A percentile compares a stretch with the other conserved stretches of the same genome.
These are phyloP conservation scores for Zootermopsis nevadensis DNA, from an alignment of 2,888 invertebrate genomes.

Conservation along the genomic window DNA sequence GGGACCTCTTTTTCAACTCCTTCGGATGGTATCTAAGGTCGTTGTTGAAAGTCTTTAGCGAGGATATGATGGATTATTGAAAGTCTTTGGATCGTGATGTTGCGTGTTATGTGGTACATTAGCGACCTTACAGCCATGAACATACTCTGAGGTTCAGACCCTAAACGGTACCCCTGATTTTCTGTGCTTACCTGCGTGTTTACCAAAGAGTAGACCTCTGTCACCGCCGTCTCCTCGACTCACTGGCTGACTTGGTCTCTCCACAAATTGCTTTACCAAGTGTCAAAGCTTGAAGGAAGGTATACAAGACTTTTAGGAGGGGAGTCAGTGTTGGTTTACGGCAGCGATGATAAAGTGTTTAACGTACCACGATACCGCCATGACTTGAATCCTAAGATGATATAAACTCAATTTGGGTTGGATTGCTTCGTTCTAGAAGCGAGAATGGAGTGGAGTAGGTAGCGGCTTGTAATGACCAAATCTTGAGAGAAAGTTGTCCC, in stretches of 20 bases:
- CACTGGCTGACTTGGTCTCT: not conserved
- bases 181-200: conserved; percentile 14
- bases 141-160: conserved; percentile 20
- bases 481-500: conserved; percentile 51
- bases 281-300: conserved; percentile 40
- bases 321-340: not conserved
- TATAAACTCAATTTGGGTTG: conserved; percentile 48
- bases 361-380: conserved; percentile 20
- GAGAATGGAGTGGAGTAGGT: not conserved
- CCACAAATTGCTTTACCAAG: conserved; percentile 33
- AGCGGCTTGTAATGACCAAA: conserved; percentile 44
- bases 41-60: not conserved
- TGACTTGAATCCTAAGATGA: conserved; percentile 49
- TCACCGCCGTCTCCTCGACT: not conserved
- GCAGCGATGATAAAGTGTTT: conserved; percentile 47
- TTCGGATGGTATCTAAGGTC: not conserved
- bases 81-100: conserved; percentile 5
- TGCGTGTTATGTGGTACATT: conserved; percentile 23
- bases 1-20: not conserved
- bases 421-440: not conserved
- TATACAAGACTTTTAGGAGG: conserved; percentile 1
- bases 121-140: not conserved
- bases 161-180: not conserved
- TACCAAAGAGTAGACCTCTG: conserved; percentile 4
- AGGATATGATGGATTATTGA: conserved; percentile 36